These are phyloP conservation scores for Ischnura elegans DNA, from an alignment of 2,888 invertebrate genomes.

Conservation along the genomic window DNA sequence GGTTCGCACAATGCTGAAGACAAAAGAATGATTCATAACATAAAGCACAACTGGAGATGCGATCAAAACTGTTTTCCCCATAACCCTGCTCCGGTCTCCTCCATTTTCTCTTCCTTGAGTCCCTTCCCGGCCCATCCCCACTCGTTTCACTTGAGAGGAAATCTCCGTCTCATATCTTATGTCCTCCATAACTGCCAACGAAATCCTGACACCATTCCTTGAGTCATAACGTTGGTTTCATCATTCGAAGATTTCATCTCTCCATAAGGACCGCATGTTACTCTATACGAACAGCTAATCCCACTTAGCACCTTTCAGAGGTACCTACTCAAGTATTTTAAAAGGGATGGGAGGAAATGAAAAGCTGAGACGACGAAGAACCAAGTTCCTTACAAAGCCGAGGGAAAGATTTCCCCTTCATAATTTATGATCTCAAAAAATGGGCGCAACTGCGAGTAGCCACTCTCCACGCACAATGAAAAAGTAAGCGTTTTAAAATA, in stretches of 20 bases:
- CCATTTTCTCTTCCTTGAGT: slow-evolving; percentile 6
- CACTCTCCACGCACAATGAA: neutral
- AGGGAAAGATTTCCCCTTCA: neutral
- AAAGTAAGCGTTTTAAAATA: neutral
- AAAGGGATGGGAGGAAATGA: neutral
- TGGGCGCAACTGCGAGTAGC: neutral
- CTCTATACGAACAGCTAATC: slow-evolving; percentile 46
- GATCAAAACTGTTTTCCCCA: slow-evolving; percentile 57
- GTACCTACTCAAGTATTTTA: neutral
- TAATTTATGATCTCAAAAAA: neutral
- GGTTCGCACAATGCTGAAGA: slow-evolving; percentile 16
- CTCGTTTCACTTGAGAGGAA: slow-evolving; percentile 10
- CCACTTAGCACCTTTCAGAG: slow-evolving; percentile 46
- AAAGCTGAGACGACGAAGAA: neutral
- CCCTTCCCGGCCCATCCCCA: neutral
- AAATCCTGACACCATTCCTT: slow-evolving; percentile 59
- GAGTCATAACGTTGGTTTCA: slow-evolving; percentile 55
- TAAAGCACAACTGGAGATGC: slow-evolving; percentile 19
- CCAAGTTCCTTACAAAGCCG: neutral
- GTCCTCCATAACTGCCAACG: slow-evolving; percentile 39
- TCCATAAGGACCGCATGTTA: slow-evolving; percentile 51
- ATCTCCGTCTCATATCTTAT: slow-evolving; percentile 52
- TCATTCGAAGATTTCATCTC: slow-evolving; percentile 58
- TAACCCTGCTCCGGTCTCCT: neutral
- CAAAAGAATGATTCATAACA: slow-evolving; percentile 46